phyloP scores from a whole-genome alignment of 2,113 vertebrate species.

The Morone saxatilis region DNA sequence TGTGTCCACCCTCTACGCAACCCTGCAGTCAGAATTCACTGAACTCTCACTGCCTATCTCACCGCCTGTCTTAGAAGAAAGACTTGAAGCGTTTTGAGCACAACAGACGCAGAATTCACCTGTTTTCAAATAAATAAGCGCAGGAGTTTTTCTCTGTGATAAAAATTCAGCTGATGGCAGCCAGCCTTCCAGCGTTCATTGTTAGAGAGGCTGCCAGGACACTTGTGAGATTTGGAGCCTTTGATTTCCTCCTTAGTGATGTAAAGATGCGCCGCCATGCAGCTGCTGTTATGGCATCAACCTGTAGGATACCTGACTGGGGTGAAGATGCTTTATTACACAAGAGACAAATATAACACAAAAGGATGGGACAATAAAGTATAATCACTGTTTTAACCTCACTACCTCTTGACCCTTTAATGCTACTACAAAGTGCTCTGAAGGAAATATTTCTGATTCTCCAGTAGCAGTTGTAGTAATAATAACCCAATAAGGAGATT shows the following conservation, averaged over 20 bases:
- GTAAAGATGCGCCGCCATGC: neutral
- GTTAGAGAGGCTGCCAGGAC: constrained; percentile 47
- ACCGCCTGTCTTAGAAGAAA: neutral
- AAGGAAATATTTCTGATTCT: neutral
- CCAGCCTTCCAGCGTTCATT: constrained; percentile 25
- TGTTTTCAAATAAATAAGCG: neutral
- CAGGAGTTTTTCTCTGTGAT: constrained; percentile 30
- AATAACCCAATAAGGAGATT: neutral
- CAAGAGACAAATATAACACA: neutral
- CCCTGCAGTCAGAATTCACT: neutral
- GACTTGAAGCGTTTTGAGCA: neutral
- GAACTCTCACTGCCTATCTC: neutral
- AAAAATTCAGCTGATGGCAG: constrained; percentile 26
- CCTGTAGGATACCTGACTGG: constrained; percentile 8
- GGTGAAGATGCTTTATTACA: neutral
- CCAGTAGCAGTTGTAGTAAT: neutral
- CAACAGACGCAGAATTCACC: neutral
- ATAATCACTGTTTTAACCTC: neutral
- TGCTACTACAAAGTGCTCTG: neutral
- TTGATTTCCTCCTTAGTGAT: constrained; percentile 60
- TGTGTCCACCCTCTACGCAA: neutral
- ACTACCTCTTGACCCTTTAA: neutral
- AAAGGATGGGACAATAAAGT: neutral
- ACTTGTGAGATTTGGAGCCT: constrained; percentile 44
- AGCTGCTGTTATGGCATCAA: constrained; percentile 49